Evolutionary conservation across 23 tunicate species (phyloP).

Genomic region (Oikopleura albicans): DNA sequence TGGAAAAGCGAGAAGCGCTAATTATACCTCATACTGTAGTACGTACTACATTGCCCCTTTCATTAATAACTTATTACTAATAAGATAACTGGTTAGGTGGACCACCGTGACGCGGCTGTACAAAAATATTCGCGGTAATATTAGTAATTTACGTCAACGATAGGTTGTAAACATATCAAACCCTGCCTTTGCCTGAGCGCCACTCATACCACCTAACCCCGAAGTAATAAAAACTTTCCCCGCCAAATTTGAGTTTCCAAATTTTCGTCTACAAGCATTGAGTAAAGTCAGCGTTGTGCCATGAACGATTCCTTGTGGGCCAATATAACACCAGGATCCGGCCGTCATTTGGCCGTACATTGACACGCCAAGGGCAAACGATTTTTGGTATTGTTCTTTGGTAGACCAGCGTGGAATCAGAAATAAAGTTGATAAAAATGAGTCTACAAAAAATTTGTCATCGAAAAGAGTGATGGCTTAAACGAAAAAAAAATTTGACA

Average conservation of each 20-base stretch:
- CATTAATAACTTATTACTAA: no score
- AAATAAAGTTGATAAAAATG: no score
- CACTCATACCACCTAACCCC: slow-evolving; percentile 97
- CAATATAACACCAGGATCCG: slow-evolving; percentile 93
- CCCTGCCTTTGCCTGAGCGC: slow-evolving; percentile 96
- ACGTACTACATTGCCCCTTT: no score
- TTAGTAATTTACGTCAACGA: no score
- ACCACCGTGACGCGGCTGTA: no score
- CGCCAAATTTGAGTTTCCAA: slow-evolving; percentile 19
- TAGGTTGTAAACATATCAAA: no score
- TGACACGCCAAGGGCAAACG: slow-evolving; percentile 84
- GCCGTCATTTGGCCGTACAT: slow-evolving; percentile 99
- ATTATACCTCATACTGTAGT: no score
- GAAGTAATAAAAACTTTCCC: slow-evolving; percentile 78
- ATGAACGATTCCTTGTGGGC: slow-evolving; percentile 81
- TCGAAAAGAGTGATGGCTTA: neutral
- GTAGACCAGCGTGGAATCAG: slow-evolving; percentile 75
- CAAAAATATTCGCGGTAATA: no score
- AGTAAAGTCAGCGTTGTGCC: slow-evolving; percentile 82
- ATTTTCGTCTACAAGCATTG: slow-evolving; percentile 52
- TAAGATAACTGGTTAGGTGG: no score
- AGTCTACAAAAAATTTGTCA: neutral
- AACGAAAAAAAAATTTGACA: no score
- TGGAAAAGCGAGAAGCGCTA: no score
- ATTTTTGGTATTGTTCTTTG: slow-evolving; percentile 35